Evolutionary conservation across 1,140 invertebrate species (phyloP).

Genomic region (Saccostrea echinata): DNA sequence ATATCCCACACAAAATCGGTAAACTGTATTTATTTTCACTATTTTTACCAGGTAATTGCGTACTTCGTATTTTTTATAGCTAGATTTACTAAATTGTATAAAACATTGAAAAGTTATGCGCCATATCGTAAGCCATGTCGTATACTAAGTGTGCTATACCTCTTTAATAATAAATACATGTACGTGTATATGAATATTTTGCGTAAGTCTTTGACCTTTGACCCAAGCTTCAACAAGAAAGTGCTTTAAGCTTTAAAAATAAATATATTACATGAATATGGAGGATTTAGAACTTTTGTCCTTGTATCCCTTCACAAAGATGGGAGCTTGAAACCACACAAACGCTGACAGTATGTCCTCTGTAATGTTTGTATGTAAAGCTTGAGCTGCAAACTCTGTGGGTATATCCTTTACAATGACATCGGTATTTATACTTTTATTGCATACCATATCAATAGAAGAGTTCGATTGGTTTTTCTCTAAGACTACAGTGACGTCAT

Average conservation of each 20-base stretch:
- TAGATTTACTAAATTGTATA: too few species aligned
- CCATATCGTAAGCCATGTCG: too few species aligned
- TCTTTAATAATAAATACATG: too few species aligned
- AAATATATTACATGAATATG: slow-evolving; percentile 7
- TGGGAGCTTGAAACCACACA: slow-evolving; percentile 12
- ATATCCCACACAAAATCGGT: too few species aligned
- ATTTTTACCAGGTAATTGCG: too few species aligned
- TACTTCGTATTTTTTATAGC: too few species aligned
- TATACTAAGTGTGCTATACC: too few species aligned
- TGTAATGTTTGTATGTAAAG: neutral
- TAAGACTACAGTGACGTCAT: neutral
- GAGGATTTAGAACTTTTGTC: neutral
- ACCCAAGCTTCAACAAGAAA: neutral
- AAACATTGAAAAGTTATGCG: too few species aligned
- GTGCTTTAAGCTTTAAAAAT: neutral
- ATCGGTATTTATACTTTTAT: neutral
- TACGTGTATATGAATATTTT: too few species aligned
- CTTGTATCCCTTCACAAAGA: slow-evolving; percentile 17
- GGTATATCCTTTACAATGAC: neutral
- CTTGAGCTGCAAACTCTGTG: neutral
- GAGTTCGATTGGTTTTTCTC: slow-evolving; percentile 15
- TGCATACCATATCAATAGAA: neutral
- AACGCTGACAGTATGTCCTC: neutral
- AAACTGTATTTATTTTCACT: too few species aligned
- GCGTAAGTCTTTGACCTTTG: neutral